Evolutionary conservation across 2,113 vertebrate genomes (phyloP).

Genomic region (Camelus bactrianus): DNA sequence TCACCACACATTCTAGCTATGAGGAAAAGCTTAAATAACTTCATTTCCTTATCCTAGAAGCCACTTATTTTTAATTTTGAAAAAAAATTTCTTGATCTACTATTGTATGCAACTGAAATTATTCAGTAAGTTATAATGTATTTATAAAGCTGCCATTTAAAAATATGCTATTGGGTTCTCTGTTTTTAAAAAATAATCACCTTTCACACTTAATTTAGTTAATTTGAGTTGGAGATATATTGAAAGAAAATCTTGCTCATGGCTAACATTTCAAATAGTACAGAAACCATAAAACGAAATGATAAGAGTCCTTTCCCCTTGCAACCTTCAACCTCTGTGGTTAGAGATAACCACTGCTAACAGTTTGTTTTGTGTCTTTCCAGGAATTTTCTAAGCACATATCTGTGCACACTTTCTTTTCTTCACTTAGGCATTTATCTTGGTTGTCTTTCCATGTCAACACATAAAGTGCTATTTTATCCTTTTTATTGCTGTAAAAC

Average conservation of each 20-base stretch:
- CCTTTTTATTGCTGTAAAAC: background rate
- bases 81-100: background rate
- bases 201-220: background rate
- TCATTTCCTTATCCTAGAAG: background rate
- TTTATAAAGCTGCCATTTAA: slow-evolving; percentile 25
- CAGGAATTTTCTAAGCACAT: background rate
- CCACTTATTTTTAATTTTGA: background rate
- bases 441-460: background rate
- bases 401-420: background rate
- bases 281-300: background rate
- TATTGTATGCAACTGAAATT: background rate
- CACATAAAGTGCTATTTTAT: background rate
- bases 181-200: background rate
- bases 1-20: background rate
- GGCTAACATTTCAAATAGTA: background rate
- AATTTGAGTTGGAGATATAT: background rate
- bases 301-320: background rate
- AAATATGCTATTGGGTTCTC: background rate
- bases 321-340: background rate
- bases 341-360: background rate
- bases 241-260: background rate
- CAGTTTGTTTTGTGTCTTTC: background rate
- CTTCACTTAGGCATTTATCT: background rate
- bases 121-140: background rate
- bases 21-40: background rate